Base-by-base conservation (phyloP, 2,797 vertebrate species). In the Setipinna tenuifilis region DNA sequence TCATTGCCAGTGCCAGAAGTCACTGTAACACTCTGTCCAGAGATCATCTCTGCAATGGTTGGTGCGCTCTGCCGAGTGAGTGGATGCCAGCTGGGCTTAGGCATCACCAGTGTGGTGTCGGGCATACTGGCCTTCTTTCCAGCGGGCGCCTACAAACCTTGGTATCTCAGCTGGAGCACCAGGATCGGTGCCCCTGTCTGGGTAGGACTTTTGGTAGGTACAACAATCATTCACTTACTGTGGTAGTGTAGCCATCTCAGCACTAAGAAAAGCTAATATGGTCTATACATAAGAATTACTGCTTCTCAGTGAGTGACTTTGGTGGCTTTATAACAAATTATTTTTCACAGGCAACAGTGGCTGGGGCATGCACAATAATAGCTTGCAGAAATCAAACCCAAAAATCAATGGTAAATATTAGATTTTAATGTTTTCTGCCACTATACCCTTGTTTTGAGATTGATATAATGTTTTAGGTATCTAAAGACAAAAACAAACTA, bases 201-300 rank as follows among this genome's bases (percentile, higher is more conserved):
- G 93, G 95, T 92, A 0, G 87, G 93, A 88, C 86, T 87, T 90
- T 88, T 93, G 91, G 90, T 93, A 94, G 87, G 93, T 89, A 85
- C 87, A 82, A 44, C 19, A 44, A 44, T 10, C 17, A 41, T 41
- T 75, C 17, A 19, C 31, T 75, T 0, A 59, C 50, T 54, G 50
- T 19, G 12, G 12, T 1, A 17, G 17, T 41, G 71, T 19, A 21
- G 41, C 6, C 2, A 25, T 2, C 10, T 25, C n/a, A 23, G 61
- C 2, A 12, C 2, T 21, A 25, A 65, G 10, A 12, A 6, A 65
- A 25, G 35, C 4, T 14, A 41, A n/a, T 65, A 17, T 78, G 16
- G 19, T 44, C 6, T 21, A 16, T 44, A 21, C 16, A 41, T 19
- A 17, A 41, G 5, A 16, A 75, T 75, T 59, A 35, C 19, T 59